Evolutionary conservation across 2,113 vertebrate species (phyloP).

Genomic region (Rhinoderma darwinii): DNA sequence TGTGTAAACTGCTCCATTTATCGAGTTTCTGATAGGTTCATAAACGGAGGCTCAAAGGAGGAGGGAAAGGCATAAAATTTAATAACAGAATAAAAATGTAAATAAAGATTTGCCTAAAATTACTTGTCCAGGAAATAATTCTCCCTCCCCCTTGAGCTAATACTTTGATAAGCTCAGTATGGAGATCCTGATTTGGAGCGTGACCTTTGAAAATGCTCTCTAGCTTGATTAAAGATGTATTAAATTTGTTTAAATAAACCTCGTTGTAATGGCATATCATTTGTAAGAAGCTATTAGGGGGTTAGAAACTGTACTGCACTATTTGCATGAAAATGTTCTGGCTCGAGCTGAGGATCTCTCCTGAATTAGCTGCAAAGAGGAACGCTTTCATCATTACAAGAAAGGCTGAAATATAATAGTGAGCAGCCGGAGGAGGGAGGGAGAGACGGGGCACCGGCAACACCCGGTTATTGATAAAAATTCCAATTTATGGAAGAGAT

Average conservation of each 20-base stretch:
- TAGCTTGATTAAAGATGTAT: slow-evolving; percentile 99
- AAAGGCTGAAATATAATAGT: slow-evolving; percentile 74
- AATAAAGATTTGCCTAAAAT: slow-evolving; percentile 99
- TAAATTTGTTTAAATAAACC: slow-evolving; percentile 99
- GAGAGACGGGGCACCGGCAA: slow-evolving; percentile 66
- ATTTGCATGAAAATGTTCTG: slow-evolving; percentile 99
- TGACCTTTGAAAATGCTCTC: slow-evolving; percentile 99
- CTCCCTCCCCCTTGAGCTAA: slow-evolving; percentile 93
- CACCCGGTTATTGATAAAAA: slow-evolving; percentile 49
- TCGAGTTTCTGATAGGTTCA: slow-evolving; percentile 88
- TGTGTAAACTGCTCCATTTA: slow-evolving; percentile 79
- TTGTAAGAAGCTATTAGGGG: slow-evolving; percentile 99
- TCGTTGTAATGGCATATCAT: slow-evolving; percentile 99
- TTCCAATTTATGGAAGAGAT: slow-evolving; percentile 9
- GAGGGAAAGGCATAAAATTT: slow-evolving; percentile 94
- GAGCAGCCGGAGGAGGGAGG: slow-evolving; percentile 63
- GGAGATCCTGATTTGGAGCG: slow-evolving; percentile 95
- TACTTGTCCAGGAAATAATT: slow-evolving; percentile 98
- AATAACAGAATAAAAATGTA: slow-evolving; percentile 99
- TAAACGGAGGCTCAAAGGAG: slow-evolving; percentile 82
- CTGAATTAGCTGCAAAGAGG: slow-evolving; percentile 83
- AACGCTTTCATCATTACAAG: slow-evolving; percentile 89
- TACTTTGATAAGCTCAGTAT: slow-evolving; percentile 91
- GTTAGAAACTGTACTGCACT: slow-evolving; percentile 86
- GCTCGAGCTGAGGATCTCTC: slow-evolving; percentile 86